These are phyloP conservation scores for Lepidothrix coronata DNA, from an alignment of 2,113 vertebrate species.

Conservation along the genomic window DNA sequence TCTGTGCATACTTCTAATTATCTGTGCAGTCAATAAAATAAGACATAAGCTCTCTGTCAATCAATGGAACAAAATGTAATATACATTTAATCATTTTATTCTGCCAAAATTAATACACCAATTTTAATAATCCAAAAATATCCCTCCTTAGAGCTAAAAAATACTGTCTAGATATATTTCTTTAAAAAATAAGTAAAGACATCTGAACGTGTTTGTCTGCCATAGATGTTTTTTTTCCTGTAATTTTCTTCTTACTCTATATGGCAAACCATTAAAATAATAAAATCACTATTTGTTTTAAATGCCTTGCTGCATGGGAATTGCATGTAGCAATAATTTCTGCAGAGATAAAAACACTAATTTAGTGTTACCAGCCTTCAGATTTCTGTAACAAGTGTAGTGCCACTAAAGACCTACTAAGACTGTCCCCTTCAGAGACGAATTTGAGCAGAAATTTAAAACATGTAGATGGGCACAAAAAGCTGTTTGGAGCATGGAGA, in stretches of 20 bases:
- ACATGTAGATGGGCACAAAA: neutral
- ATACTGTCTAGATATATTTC: neutral
- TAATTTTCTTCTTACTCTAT: neutral
- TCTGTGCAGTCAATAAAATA: neutral
- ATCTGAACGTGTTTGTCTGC: neutral
- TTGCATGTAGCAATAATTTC: neutral
- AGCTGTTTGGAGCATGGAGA: neutral
- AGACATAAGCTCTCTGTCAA: neutral
- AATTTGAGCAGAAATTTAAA: constrained; percentile 38
- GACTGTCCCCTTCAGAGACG: neutral
- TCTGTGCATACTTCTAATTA: neutral
- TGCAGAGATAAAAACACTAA: neutral
- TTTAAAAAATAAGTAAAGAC: neutral
- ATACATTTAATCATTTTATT: neutral
- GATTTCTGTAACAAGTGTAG: neutral
- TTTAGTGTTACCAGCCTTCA: neutral
- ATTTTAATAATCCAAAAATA: neutral
- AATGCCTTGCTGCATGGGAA: neutral
- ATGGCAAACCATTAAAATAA: neutral
- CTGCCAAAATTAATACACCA: neutral
- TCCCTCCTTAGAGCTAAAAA: neutral
- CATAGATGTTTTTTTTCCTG: no score
- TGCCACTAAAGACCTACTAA: neutral
- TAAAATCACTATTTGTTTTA: neutral
- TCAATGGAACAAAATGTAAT: neutral